Evolutionary conservation across 2,888 invertebrate species (phyloP), one percentile per base, ranked within the genome.

Genomic region (Melikaiella ostensackeni): DNA sequence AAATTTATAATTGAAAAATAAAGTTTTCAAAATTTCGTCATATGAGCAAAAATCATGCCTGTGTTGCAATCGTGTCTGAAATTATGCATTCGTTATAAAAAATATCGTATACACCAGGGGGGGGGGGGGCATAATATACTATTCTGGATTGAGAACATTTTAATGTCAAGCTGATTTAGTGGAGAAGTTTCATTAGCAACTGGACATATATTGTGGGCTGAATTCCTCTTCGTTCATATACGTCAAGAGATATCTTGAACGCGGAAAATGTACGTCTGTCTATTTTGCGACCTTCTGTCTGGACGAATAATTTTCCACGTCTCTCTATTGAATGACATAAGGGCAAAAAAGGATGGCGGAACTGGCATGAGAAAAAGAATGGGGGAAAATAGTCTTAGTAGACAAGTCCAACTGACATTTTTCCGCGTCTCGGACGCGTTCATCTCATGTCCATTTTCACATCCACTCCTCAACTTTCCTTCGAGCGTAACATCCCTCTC

Each of bases 391-490:
- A 74, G 73, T n/a, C 59, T 19, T 61, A 42, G 61, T 33, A 50
- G 30, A 75, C 50, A 66, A 75, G 77, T 81, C 75, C 74, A 76
- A 79, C 75, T 77, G 70, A 77, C 78, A 77, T 81, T 81, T 79
- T 81, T 42, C 74, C 66, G 66, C 64, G 59, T 77, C 50, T 78
- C 57, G 76, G 63, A 50, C 78, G 55, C 75, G 50, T 64, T 79
- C 77, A 74, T 77, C n/a, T 50, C 50, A 66, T 64, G 59, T 46
- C 62, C 30, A 46, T 75, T 59, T 62, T 24, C 33, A 62, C 62
- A 46, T 62, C 30, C 46, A 30, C 75, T 42, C 75, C 46, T 73
- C 38, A 61, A 57, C 57, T 59, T 64, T 59, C 42, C 73, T 27
- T 57, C 61, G n/a, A 77, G 55, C 70, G 55, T 75, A 75, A 75